Base-by-base conservation (phyloP, 1,140 invertebrate genomes). In the Drosophila mojavensis region DNA sequence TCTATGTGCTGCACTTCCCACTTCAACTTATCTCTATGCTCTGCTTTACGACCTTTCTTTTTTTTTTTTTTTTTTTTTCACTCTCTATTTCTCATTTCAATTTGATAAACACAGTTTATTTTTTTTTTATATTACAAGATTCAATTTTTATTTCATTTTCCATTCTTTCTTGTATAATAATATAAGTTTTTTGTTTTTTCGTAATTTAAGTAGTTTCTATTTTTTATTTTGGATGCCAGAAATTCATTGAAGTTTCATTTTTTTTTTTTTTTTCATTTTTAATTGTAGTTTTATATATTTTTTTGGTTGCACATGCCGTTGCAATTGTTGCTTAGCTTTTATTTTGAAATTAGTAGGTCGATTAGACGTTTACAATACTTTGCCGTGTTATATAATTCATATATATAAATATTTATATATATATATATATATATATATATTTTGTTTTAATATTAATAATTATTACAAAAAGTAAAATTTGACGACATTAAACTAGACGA, bases 401-500 rank as follows among this genome's bases (percentile, higher is more conserved):
- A 26, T 45, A 45, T 45, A 45, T 45, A 17, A 20, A 20, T 17
- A 17, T 45, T 5, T 17, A 45, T 6, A 45, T 17, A 45, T 17
- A 45, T 83, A 79, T 79, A 82, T 82, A 65, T 75, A n/a, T n/a
- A n/a, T n/a, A n/a, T n/a, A n/a, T n/a, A n/a, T n/a, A n/a, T n/a
- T 51, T 77, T 28, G 20, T 58, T 69, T 84, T 72, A 85, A 81
- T 90, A 83, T 90, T 84, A 91, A 91, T 91, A 91, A 91, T 85
- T 91, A 81, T 86, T 91, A 91, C 90, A 91, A 89, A 91, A 91
- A 91, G 89, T 91, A 91, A 91, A 91, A 86, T 70, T 86, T 85
- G 79, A 91, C 90, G 90, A 91, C 90, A 91, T 91, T 91, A 91
- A 91, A 91, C 90, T 91, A 91, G 84, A 88, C 84, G 83, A 88